Conservation (phyloP, 1,140 invertebrate species). For the Macrobrachium nipponense region DNA sequence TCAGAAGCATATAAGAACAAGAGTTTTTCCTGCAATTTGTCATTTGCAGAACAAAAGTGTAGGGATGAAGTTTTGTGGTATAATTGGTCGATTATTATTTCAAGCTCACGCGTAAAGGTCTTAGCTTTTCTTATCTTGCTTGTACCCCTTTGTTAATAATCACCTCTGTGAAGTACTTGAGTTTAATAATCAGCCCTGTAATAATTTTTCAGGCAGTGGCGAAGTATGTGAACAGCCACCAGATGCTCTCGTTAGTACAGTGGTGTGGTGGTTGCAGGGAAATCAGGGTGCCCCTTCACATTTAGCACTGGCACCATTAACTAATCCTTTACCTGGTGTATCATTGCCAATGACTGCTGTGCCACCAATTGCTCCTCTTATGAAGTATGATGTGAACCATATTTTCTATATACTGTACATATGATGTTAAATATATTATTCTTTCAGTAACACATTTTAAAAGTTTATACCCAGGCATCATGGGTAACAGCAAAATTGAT, state of each 20-base stretch:
- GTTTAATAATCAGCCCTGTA: background rate
- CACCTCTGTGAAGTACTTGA: background rate
- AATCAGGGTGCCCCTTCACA: constrained; percentile 40
- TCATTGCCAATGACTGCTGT: constrained; percentile 54
- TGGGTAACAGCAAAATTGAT: background rate
- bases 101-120: no score
- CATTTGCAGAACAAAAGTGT: no score
- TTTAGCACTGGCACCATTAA: constrained; percentile 46
- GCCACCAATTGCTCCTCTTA: constrained; percentile 49
- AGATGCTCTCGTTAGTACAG: constrained; percentile 43
- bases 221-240: constrained; percentile 49
- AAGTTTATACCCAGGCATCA: background rate
- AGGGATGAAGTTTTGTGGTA: no score
- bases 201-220: constrained; percentile 41
- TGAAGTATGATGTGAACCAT: constrained; percentile 33
- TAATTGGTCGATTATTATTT: no score
- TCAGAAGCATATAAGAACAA: no score
- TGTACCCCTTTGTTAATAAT: background rate
- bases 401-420: background rate
- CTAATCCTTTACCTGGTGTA: constrained; percentile 39
- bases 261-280: constrained; percentile 53
- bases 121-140: background rate
- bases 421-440: background rate
- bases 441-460: background rate
- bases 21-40: no score